These are phyloP conservation scores for Cygnus atratus DNA, from an alignment of 2,113 vertebrate genomes.

Conservation along the genomic window DNA sequence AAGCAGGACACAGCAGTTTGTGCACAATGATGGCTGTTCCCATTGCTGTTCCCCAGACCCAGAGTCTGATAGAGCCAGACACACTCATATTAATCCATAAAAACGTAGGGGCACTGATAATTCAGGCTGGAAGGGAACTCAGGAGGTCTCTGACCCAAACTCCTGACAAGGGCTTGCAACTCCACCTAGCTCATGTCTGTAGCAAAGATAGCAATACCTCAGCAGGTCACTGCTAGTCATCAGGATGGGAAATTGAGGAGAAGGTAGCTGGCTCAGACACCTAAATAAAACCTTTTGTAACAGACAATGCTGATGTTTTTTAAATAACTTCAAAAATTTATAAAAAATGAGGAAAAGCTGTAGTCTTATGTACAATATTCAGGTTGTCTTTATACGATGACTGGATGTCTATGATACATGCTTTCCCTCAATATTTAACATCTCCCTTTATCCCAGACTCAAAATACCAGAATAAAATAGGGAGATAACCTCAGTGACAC, in stretches of 20 bases:
- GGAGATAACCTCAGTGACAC: neutral
- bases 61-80: too few species aligned
- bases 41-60: neutral
- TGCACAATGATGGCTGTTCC: neutral
- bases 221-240: neutral
- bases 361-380: neutral
- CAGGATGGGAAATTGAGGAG: neutral
- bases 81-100: neutral
- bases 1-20: neutral
- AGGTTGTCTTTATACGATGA: neutral
- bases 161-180: neutral
- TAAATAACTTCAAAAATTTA: neutral
- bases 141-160: neutral
- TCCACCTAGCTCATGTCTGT: neutral
- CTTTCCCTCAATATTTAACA: neutral
- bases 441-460: neutral
- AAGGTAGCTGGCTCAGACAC: neutral
- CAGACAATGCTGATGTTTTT: neutral
- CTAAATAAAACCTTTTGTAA: neutral
- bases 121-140: neutral
- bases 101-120: neutral
- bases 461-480: neutral
- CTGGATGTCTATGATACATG: rapidly evolving
- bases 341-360: neutral
- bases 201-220: neutral